phyloP scores from a whole-genome alignment of 2,888 invertebrate genomes.

The Mythimna pallens region DNA sequence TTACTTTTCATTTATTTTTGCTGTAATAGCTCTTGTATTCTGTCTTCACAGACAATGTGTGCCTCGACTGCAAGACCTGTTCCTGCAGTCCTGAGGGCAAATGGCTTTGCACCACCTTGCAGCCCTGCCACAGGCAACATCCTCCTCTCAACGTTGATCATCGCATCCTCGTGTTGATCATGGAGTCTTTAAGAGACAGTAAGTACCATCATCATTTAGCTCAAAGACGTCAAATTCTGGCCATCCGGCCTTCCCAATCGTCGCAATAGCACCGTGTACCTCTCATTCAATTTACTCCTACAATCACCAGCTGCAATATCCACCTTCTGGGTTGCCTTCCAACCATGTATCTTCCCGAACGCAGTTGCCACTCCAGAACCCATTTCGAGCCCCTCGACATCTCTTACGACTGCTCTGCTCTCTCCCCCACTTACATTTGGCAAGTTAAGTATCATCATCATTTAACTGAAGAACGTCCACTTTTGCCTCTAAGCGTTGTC shows the following conservation, averaged over 20 bases:
- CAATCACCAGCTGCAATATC: no score
- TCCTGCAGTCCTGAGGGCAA: slow-evolving; percentile 68
- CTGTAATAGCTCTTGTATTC: background rate
- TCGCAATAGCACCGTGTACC: no score
- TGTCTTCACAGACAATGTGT: slow-evolving; percentile 72
- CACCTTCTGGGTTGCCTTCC: no score
- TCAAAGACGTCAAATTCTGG: background rate
- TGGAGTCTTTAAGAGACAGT: slow-evolving; percentile 71
- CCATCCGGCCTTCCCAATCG: no score
- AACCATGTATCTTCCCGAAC: no score
- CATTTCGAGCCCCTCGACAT: no score
- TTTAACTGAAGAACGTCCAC: background rate
- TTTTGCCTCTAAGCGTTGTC: background rate
- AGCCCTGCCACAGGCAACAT: slow-evolving; percentile 63
- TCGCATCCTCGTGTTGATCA: slow-evolving; percentile 65
- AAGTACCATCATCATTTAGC: slow-evolving; percentile 33
- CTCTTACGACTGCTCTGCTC: no score
- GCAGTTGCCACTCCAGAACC: no score
- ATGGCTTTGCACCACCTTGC: slow-evolving; percentile 72
- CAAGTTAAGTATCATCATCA: background rate
- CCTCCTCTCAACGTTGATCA: slow-evolving; percentile 68
- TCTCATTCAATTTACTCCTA: no score
- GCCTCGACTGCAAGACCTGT: slow-evolving; percentile 75
- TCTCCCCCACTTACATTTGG: no score
- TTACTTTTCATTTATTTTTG: background rate